Percentiles rank a stretch among this genome's conserved stretches.
Evolutionary conservation across 1,140 invertebrate genomes (phyloP).

Genomic region (Drosophila suzukii): DNA sequence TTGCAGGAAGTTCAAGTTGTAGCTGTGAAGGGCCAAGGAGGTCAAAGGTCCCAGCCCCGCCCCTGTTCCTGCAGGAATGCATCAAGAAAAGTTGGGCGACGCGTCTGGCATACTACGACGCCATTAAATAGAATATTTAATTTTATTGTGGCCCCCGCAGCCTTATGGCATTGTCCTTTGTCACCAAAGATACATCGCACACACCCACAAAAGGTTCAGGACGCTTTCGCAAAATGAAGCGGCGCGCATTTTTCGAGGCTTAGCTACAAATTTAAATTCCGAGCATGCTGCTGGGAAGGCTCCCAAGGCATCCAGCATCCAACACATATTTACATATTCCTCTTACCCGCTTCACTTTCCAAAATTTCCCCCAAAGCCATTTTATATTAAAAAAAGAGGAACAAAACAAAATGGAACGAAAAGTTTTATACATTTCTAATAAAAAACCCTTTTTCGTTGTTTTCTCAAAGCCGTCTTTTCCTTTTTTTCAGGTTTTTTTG

Average conservation of each 20-base stretch:
- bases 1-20: neutral
- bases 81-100: slow-evolving; percentile 29
- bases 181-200: slow-evolving; percentile 63
- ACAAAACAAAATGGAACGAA: slow-evolving; percentile 35
- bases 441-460: slow-evolving; percentile 66
- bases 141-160: slow-evolving; percentile 68
- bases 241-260: slow-evolving; percentile 59
- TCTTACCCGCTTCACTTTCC: slow-evolving; percentile 20
- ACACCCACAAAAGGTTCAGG: slow-evolving; percentile 56
- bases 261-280: slow-evolving; percentile 76
- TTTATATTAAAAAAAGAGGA: slow-evolving; percentile 41
- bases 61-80: slow-evolving; percentile 23
- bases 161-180: slow-evolving; percentile 51
- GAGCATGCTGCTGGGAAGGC: slow-evolving; percentile 58
- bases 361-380: slow-evolving; percentile 53
- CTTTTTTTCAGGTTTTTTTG: slow-evolving; percentile 32
- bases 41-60: slow-evolving; percentile 13
- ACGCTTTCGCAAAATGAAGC: slow-evolving; percentile 47
- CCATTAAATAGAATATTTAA: slow-evolving; percentile 83
- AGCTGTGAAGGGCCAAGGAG: slow-evolving; percentile 1
- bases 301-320: slow-evolving; percentile 49
- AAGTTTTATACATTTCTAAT: slow-evolving; percentile 75
- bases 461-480: slow-evolving; percentile 33
- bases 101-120: slow-evolving; percentile 66
- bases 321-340: slow-evolving; percentile 73